A percentile compares a stretch with the other conserved stretches of the same genome.
phyloP scores from a whole-genome alignment of 2,797 vertebrate species.

The Enteromius anoplus region DNA sequence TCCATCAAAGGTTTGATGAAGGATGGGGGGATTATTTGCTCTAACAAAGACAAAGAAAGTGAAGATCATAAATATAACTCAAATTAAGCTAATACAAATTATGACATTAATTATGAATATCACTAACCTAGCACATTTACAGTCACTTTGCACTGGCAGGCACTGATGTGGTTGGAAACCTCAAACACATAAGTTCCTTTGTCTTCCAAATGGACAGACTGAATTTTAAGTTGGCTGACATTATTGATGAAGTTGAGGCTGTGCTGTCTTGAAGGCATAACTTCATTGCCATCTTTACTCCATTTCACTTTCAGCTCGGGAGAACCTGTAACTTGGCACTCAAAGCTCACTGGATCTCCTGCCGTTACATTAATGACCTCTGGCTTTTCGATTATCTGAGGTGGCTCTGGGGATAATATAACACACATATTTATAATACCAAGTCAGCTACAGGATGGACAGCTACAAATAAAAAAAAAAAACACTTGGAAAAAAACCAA shows the following conservation, averaged over 20 bases:
- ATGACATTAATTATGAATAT: constrained; percentile 6
- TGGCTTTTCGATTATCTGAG: constrained; percentile 91
- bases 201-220: constrained; percentile 87
- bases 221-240: constrained; percentile 91
- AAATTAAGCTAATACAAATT: not conserved
- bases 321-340: constrained; percentile 92
- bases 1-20: constrained; percentile 92
- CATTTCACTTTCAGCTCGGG: constrained; percentile 93
- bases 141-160: constrained; percentile 87
- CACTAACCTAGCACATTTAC: constrained; percentile 93
- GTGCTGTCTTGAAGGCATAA: constrained; percentile 91
- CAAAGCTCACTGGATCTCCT: constrained; percentile 92
- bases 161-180: constrained; percentile 94
- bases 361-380: constrained; percentile 90
- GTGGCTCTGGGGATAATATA: constrained; percentile 82
- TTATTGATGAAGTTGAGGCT: constrained; percentile 93
- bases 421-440: constrained; percentile 28
- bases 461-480: not conserved
- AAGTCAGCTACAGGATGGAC: not conserved
- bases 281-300: constrained; percentile 90
- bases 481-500: constrained; percentile 68
- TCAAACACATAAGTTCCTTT: constrained; percentile 91
- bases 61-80: constrained; percentile 30
- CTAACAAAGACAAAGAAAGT: constrained; percentile 73
- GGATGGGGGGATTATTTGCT: constrained; percentile 91